phyloP scores from a whole-genome alignment of 2,888 invertebrate genomes.

The Nematopogon swammerdamellus region DNA sequence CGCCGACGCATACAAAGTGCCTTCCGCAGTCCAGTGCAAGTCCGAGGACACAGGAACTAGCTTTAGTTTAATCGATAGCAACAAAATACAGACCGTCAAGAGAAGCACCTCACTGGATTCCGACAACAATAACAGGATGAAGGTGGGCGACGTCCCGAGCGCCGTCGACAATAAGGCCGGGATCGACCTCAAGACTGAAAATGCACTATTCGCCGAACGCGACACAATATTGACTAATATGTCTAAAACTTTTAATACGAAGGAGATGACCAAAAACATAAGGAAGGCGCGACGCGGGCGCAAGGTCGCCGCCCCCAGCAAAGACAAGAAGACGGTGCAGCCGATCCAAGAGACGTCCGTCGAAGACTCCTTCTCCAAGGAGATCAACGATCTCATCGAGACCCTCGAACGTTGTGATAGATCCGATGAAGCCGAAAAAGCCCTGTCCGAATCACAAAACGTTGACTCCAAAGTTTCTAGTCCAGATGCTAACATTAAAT shows the following conservation, averaged over 20 bases:
- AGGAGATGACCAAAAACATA: constrained; percentile 46
- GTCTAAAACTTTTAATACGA: constrained; percentile 53
- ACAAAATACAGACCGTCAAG: constrained; percentile 49
- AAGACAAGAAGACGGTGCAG: constrained; percentile 6
- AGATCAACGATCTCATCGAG: constrained; percentile 46
- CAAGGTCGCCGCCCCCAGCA: constrained; percentile 12
- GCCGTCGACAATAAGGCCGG: constrained; percentile 35
- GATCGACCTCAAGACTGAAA: constrained; percentile 55
- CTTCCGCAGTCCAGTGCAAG: constrained; percentile 46
- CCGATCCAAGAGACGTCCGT: neutral
- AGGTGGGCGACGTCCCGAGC: constrained; percentile 36
- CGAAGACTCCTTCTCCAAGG: constrained; percentile 38
- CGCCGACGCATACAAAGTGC: constrained; percentile 47
- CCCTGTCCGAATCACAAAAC: constrained; percentile 31
- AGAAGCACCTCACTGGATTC: constrained; percentile 53
- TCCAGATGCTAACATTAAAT: neutral
- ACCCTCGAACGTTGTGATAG: constrained; percentile 22
- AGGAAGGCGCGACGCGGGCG: constrained; percentile 44
- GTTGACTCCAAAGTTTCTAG: constrained; percentile 7
- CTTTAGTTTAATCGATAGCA: constrained; percentile 33
- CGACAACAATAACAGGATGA: constrained; percentile 52
- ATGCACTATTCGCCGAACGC: constrained; percentile 48
- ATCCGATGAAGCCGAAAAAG: too few relatives aligned
- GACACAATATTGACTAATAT: constrained; percentile 52
- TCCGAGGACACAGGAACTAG: constrained; percentile 37